Conservation (phyloP, 2,888 invertebrate species). For the Ferdinandea cuprea region DNA sequence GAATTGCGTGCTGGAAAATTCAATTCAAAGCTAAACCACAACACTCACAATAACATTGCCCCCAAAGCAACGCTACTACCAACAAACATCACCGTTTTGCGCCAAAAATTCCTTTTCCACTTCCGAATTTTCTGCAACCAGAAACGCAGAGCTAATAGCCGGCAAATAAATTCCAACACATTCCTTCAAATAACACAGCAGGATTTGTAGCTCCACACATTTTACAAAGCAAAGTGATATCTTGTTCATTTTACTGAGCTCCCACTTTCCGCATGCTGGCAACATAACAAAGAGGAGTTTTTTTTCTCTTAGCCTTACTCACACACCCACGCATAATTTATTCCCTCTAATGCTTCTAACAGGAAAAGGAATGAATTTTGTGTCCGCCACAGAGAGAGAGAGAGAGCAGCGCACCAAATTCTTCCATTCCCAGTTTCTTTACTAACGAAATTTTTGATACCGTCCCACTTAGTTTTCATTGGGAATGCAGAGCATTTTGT, state of each 20-base stretch:
- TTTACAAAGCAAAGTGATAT: not conserved
- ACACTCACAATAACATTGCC: no score
- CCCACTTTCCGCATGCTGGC: slow-evolving; percentile 47
- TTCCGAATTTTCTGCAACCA: slow-evolving; percentile 70
- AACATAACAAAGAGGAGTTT: slow-evolving; percentile 44
- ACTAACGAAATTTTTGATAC: slow-evolving; percentile 7
- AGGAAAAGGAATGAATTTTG: not conserved
- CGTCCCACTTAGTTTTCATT: slow-evolving; percentile 16
- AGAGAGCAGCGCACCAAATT: not conserved
- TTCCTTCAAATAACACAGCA: slow-evolving; percentile 10
- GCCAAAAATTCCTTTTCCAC: slow-evolving; percentile 70
- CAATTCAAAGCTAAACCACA: no score
- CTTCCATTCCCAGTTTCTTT: no score
- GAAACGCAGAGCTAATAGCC: slow-evolving; percentile 49
- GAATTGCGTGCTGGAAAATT: no score
- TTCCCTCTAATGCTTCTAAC: no score
- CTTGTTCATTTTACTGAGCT: slow-evolving; percentile 10
- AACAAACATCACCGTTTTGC: slow-evolving; percentile 19
- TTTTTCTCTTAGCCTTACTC: slow-evolving; percentile 8
- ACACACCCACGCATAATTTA: not conserved
- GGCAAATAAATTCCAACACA: slow-evolving; percentile 49
- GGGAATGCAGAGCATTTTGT: slow-evolving; percentile 27
- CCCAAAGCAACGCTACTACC: no score
- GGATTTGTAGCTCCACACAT: not conserved
- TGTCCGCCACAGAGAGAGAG: slow-evolving; percentile 20